Conservation (phyloP, 2,797 vertebrate genomes). For the Chelon auratus region DNA sequence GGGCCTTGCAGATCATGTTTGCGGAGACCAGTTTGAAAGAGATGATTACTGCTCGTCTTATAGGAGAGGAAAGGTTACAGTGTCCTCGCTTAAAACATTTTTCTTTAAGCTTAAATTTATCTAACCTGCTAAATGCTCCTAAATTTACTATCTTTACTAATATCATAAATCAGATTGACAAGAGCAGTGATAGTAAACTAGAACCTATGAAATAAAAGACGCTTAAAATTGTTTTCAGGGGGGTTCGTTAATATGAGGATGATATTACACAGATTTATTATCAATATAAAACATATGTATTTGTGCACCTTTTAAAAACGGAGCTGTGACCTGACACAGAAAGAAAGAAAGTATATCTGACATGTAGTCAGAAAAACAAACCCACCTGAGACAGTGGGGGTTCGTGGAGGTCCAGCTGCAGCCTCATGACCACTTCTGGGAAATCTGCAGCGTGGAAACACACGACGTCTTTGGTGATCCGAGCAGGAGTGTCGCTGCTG, state of each 20-base stretch:
- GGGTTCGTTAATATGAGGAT: too few relatives aligned
- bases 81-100: too few relatives aligned
- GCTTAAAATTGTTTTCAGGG: neutral
- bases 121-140: neutral
- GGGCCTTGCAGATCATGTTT: too few relatives aligned
- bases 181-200: neutral
- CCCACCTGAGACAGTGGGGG: conserved; percentile 93
- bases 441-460: conserved; percentile 96
- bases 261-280: too few relatives aligned
- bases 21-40: too few relatives aligned
- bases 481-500: conserved; percentile 78
- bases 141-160: too few relatives aligned
- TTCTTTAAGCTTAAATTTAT: too few relatives aligned
- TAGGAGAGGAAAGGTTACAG: too few relatives aligned
- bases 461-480: conserved; percentile 98
- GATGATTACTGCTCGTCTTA: too few relatives aligned
- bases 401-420: conserved; percentile 95
- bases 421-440: conserved; percentile 93
- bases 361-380: neutral
- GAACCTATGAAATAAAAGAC: neutral
- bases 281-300: too few relatives aligned
- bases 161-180: neutral
- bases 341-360: neutral
- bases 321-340: neutral
- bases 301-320: too few relatives aligned